These are phyloP conservation scores for Pedionomus torquatus DNA, from an alignment of 2,113 vertebrate species.

Conservation along the genomic window DNA sequence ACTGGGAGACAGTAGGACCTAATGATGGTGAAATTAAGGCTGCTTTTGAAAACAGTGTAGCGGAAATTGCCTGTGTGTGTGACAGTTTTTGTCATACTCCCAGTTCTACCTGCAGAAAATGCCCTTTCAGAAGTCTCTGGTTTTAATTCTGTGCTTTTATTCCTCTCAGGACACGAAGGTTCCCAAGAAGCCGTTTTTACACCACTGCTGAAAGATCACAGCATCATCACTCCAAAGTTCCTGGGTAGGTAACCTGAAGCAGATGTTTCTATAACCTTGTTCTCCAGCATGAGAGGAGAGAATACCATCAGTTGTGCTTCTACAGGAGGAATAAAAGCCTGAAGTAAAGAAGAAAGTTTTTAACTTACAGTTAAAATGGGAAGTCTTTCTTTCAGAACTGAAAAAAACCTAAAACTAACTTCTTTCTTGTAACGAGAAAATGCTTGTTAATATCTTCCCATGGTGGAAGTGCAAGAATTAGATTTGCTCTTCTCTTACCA, in stretches of 20 bases:
- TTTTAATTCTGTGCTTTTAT: neutral
- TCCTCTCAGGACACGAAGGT: neutral
- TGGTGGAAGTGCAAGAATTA: neutral
- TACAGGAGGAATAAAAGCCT: neutral
- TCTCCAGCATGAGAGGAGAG: neutral
- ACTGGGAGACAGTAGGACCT: neutral
- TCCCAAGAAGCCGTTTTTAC: neutral
- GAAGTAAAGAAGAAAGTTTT: neutral
- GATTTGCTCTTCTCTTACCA: neutral
- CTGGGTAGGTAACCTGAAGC: neutral
- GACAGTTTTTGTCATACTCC: too few relatives aligned
- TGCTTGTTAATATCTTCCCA: neutral
- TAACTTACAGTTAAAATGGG: neutral
- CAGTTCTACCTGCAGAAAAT: neutral
- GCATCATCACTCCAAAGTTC: neutral
- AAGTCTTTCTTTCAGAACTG: neutral
- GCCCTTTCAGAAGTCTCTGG: neutral
- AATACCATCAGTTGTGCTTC: neutral
- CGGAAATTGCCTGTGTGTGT: neutral
- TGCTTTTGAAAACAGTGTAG: neutral
- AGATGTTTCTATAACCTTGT: neutral
- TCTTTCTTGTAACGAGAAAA: neutral
- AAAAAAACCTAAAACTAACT: neutral
- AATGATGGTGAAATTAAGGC: neutral
- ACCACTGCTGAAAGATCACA: slow-evolving; percentile 18